Conservation (phyloP, 2,888 invertebrate genomes). For the Eilema sororculum region DNA sequence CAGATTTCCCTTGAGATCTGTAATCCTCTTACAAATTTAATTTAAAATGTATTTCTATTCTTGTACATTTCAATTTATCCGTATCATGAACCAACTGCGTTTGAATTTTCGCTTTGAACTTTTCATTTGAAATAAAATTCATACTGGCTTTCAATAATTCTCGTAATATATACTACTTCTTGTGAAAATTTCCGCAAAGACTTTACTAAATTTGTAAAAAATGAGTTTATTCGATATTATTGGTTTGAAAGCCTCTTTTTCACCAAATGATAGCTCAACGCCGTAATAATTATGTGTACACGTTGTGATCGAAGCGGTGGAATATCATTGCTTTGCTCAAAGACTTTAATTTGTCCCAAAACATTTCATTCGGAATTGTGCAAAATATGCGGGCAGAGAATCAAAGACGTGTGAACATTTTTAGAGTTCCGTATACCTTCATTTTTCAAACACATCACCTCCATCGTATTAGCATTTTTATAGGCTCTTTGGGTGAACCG, state of each 20-base stretch:
- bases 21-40: slow-evolving; percentile 62
- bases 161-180: too few relatives aligned
- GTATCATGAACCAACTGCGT: slow-evolving; percentile 44
- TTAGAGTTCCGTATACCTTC: slow-evolving; percentile 4
- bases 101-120: slow-evolving; percentile 40
- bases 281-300: too few relatives aligned
- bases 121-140: slow-evolving; percentile 34
- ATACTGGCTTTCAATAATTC: too few relatives aligned
- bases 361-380: neutral
- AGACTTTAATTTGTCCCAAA: neutral
- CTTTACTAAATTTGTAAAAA: too few relatives aligned
- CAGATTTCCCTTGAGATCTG: slow-evolving; percentile 63
- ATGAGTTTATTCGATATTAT: too few relatives aligned
- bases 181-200: too few relatives aligned
- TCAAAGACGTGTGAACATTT: slow-evolving; percentile 7
- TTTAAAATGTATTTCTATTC: slow-evolving; percentile 63
- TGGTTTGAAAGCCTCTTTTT: neutral
- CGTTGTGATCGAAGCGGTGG: neutral
- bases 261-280: neutral
- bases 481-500: slow-evolving; percentile 12
- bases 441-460: slow-evolving; percentile 15
- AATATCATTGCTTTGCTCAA: neutral
- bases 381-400: neutral
- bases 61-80: slow-evolving; percentile 48
- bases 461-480: slow-evolving; percentile 13